phyloP scores from a whole-genome alignment of 2,888 invertebrate genomes.

The Heterodera filipjevi region DNA sequence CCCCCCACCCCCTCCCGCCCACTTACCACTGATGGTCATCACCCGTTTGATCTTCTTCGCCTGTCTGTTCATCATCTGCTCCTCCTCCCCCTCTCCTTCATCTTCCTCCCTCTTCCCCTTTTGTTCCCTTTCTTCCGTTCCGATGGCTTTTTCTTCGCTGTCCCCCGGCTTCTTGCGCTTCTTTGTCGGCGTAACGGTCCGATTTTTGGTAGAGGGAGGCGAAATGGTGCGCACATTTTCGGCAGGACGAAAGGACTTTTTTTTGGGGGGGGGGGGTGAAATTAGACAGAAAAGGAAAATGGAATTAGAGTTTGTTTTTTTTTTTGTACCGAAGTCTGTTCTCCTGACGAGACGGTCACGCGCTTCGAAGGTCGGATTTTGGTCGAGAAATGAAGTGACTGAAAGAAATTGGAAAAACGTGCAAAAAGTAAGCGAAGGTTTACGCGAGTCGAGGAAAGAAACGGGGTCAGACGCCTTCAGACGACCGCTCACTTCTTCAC shows the following conservation, averaged over 20 bases:
- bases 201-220: background rate
- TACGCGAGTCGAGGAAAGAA: constrained; percentile 47
- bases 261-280: constrained; percentile 2
- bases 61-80: constrained; percentile 12
- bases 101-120: background rate
- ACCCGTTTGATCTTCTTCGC: constrained; percentile 38
- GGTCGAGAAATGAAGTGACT: constrained; percentile 52
- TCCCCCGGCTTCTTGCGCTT: constrained; percentile 17
- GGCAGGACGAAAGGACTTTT: background rate
- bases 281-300: background rate
- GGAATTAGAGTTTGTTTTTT: background rate
- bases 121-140: background rate
- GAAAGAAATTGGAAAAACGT: constrained; percentile 31
- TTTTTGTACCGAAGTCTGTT: constrained; percentile 5
- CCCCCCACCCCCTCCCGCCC: background rate
- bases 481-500: constrained; percentile 43
- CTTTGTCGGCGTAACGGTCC: background rate
- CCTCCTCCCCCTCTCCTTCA: constrained; percentile 13
- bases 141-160: background rate
- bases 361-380: constrained; percentile 51
- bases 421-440: background rate
- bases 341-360: constrained; percentile 38
- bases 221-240: background rate
- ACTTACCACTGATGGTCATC: constrained; percentile 30
- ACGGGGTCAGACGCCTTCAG: constrained; percentile 44